A percentile compares a stretch with the other conserved stretches of the same genome.
phyloP scores from a whole-genome alignment of 1,140 invertebrate genomes.

The Globodera rostochiensis region DNA sequence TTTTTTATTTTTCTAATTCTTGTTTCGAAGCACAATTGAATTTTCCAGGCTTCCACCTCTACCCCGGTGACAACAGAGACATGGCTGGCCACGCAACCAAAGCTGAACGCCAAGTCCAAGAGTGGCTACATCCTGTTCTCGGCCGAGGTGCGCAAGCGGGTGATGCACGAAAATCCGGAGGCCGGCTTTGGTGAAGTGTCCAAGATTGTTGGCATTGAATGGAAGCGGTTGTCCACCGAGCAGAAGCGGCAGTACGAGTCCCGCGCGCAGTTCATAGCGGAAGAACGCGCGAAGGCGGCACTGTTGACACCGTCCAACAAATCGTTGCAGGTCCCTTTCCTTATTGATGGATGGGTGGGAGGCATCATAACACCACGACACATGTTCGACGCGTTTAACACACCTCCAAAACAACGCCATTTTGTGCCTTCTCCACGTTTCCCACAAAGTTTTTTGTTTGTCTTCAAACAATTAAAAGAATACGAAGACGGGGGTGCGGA shows the following conservation, averaged over 20 bases:
- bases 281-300: slow-evolving; percentile 60
- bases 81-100: slow-evolving; percentile 59
- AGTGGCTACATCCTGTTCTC: slow-evolving; percentile 98
- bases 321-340: slow-evolving; percentile 39
- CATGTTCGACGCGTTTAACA: no score
- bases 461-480: no score
- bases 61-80: not conserved
- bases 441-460: no score
- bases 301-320: slow-evolving; percentile 41
- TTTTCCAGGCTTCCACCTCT: not conserved
- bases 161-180: slow-evolving; percentile 87
- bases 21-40: not conserved
- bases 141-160: slow-evolving; percentile 84
- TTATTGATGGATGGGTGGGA: not conserved
- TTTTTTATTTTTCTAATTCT: not conserved
- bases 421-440: no score
- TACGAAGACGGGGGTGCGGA: no score
- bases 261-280: slow-evolving; percentile 80
- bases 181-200: slow-evolving; percentile 95
- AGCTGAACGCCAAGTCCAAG: slow-evolving; percentile 71
- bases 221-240: slow-evolving; percentile 82
- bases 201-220: slow-evolving; percentile 92
- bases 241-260: slow-evolving; percentile 93
- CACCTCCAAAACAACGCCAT: no score
- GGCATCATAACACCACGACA: no score